Evolutionary conservation across 2,113 vertebrate species (phyloP), one percentile per base, ranked within the genome.

Genomic region (Salvelinus alpinus): DNA sequence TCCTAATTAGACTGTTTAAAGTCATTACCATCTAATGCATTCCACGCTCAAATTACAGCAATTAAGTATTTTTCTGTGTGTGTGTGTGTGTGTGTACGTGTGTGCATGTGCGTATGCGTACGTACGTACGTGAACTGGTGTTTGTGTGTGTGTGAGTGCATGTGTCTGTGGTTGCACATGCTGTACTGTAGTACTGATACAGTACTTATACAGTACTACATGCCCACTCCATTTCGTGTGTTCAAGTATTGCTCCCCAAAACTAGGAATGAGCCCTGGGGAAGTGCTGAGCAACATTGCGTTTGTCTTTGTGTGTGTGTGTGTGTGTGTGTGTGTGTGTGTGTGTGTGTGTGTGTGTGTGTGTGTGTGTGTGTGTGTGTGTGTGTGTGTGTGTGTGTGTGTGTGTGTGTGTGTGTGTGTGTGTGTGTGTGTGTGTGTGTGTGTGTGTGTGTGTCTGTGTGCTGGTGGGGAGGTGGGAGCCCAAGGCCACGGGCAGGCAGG

Each of bases 401-500:
- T 20, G 18, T 44, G 14, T 25, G 24, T 73, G 75, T 78, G 79
- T 71, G 76, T 85, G 59, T 22, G 9, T 22, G 78, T 82, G 64
- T 82, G 82, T 5, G 51, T 86, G 81, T 86, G 84, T 83, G 78
- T 88, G 34, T n/a, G 20, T 48, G 16, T 27, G 24, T 74, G 14
- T 89, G 82, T 74, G 76, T 80, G 80, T 80, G 78, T 86, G 5
- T 77, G 78, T 77, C 71, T 44, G 51, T 75, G 84, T 77, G 82
- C 77, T 77, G 81, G 70, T 20, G 72, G 74, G 68, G 13, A 5
- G 24, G 14, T 20, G 68, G 92, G 87, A 92, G 93, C 92, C 93
- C 91, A 95, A 96, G 95, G 91, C 91, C 92, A 90, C 78, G 79
- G 51, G 85, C 75, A 89, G 88, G 79, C 79, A 92, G 93, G 85